phyloP scores from a whole-genome alignment of 2,113 vertebrate genomes.

The Chamaea fasciata region DNA sequence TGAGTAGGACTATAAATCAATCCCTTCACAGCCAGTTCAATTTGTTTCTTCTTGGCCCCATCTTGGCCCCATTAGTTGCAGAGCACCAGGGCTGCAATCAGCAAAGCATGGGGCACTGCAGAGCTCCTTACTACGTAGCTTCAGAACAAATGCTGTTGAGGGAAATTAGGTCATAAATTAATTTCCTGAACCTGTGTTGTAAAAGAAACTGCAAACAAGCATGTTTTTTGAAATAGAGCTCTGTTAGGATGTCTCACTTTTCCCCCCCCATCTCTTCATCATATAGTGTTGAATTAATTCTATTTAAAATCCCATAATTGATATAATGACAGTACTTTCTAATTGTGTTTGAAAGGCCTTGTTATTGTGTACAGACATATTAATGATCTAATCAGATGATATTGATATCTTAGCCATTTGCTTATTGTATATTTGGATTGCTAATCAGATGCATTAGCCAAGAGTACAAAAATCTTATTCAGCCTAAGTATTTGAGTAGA shows the following conservation, averaged over 20 bases:
- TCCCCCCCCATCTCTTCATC: rapidly evolving
- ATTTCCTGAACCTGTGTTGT: conserved; percentile 8
- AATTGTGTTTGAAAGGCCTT: neutral
- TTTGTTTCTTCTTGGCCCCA: neutral
- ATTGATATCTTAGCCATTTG: neutral
- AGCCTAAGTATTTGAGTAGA: neutral
- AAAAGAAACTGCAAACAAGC: neutral
- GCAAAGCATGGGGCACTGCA: neutral
- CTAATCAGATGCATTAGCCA: neutral
- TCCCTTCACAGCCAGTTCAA: neutral
- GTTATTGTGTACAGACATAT: neutral
- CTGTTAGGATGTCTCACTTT: neutral
- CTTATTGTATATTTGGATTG: neutral
- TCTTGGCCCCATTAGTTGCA: conserved; percentile 27
- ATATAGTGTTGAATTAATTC: neutral
- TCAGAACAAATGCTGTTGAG: neutral
- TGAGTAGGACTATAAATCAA: conserved; percentile 22
- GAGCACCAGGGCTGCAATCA: neutral
- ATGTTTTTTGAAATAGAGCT: neutral
- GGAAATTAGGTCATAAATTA: conserved; percentile 27
- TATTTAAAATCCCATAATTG: neutral
- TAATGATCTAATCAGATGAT: neutral
- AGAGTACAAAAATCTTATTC: neutral
- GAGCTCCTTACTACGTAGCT: neutral
- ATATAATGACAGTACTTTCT: neutral